Evolutionary conservation across 2,888 invertebrate genomes (phyloP), one percentile per base, ranked within the genome.

Genomic region (Crematogaster levior): DNA sequence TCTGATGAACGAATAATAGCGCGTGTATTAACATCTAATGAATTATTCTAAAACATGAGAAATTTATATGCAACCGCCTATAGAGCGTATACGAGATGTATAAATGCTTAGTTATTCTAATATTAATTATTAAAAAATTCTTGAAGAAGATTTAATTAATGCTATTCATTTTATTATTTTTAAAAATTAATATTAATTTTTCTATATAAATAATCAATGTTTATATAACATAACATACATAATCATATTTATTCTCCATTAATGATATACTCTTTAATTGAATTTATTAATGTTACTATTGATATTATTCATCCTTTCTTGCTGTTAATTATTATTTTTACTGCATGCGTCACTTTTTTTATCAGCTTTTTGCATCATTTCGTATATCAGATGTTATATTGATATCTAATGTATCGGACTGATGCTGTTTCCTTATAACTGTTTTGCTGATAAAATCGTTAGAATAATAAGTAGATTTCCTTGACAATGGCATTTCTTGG

Each of bases 401-500:
- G 56, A 81, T 86, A 84, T n/a, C n/a, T n/a, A n/a, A n/a, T n/a
- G n/a, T n/a, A n/a, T 82, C 80, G 51, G 66, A 82, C 81, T 63
- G 30, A 65, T 68, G 56, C 27, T 30, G 73, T 65, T 82, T 87
- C 80, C 81, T 87, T 77, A 84, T 85, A 84, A 85, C 37, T 85
- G 75, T 87, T 85, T 56, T 74, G 60, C 51, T 65, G 77, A 80
- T 84, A 86, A 81, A 66, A 87, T 88, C 87, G 72, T 74, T 83
- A 75, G 79, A 82, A 86, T 84, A 84, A 85, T 58, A 61, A 84
- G 56, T 24, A 24, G 80, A 66, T 56, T 84, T 85, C 87, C 87
- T 88, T 87, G 88, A 81, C 86, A 89, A 85, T 87, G 87, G 85
- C 85, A 86, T 82, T 89, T 88, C 86, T 86, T 86, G 82, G 83